These are phyloP conservation scores for Penaeus indicus DNA, from an alignment of 1,140 invertebrate species.

Conservation along the genomic window DNA sequence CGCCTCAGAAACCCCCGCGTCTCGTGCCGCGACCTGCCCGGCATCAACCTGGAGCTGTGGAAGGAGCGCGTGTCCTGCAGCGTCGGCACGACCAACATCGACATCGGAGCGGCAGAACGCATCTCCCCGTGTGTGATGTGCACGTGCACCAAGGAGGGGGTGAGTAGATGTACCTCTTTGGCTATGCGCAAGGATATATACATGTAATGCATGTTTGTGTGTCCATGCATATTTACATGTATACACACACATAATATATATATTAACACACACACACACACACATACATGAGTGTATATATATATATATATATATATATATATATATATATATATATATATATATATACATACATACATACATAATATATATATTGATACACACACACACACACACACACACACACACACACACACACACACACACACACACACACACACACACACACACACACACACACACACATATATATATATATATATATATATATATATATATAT, in stretches of 20 bases:
- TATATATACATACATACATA: background rate
- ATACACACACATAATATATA: background rate
- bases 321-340: conserved; percentile 14
- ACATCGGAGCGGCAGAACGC: conserved; percentile 73
- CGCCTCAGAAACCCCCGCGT: conserved; percentile 73
- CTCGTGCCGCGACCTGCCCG: conserved; percentile 71
- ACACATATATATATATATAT: background rate
- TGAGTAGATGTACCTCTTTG: conserved; percentile 67
- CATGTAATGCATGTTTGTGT: conserved; percentile 31
- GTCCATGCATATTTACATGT: conserved; percentile 10
- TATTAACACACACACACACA: too few species aligned
- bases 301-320: conserved; percentile 42
- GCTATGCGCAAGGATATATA: background rate
- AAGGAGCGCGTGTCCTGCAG: conserved; percentile 72
- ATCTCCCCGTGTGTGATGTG: conserved; percentile 77
- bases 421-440: conserved; percentile 4
- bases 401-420: conserved; percentile 15
- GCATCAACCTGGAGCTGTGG: conserved; percentile 72
- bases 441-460: background rate
- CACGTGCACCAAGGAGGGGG: conserved; percentile 78
- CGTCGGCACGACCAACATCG: conserved; percentile 71
- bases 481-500: too few species aligned
- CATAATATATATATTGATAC: too few species aligned
- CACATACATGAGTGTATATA: conserved; percentile 32
- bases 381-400: background rate